Conservation (phyloP, 2,797 vertebrate genomes). For the Falco cherrug region DNA sequence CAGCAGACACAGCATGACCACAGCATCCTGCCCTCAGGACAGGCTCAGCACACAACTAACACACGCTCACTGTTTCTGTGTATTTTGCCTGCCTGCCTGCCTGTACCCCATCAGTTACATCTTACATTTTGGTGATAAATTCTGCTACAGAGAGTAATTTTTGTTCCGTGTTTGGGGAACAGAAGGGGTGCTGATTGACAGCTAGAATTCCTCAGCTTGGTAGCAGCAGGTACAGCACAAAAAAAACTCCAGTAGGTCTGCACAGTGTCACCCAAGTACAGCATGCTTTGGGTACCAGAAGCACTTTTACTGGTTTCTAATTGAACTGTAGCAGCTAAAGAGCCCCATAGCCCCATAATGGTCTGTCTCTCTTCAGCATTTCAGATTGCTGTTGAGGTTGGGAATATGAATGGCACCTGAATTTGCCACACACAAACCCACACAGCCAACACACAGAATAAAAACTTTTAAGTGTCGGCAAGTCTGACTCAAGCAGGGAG, state of each 20-base stretch:
- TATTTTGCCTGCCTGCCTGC: background rate
- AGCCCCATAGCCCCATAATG: background rate
- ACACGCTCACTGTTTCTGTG: accelerated
- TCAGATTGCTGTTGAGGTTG: background rate
- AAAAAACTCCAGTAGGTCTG: background rate
- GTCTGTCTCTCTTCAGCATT: background rate
- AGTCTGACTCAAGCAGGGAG: conserved; percentile 28
- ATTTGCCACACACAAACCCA: background rate
- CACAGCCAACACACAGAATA: background rate
- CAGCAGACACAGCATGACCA: background rate
- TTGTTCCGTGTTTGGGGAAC: background rate
- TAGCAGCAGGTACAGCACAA: background rate
- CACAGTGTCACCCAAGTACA: background rate
- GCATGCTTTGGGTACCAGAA: background rate
- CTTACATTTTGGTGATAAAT: background rate
- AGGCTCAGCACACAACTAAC: background rate
- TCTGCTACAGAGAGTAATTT: background rate
- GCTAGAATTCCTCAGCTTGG: background rate
- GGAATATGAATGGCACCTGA: background rate
- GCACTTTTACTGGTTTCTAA: background rate
- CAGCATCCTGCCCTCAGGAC: background rate
- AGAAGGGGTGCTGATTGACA: background rate
- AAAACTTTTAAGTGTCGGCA: background rate
- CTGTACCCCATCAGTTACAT: background rate
- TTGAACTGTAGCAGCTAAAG: background rate